Percentiles rank a stretch among this genome's conserved stretches.
Evolutionary conservation across 2,797 vertebrate genomes (phyloP).

Genomic region (Buceros bicornis): DNA sequence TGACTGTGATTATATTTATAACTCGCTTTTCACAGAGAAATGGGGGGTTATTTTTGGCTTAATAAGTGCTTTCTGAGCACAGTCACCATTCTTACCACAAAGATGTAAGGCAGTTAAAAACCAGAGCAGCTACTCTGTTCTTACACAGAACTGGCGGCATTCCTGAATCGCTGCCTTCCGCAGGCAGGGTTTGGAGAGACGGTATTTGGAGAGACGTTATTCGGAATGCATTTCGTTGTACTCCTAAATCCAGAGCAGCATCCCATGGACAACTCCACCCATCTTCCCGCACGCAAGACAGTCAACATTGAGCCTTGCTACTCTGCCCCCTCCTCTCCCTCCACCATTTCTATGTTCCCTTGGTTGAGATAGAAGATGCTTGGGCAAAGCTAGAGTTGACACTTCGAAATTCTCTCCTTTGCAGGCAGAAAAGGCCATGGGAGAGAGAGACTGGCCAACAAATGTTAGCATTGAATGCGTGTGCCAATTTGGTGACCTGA

Average conservation of each 20-base stretch:
- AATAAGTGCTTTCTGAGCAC: conserved; percentile 63
- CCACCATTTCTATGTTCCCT: neutral
- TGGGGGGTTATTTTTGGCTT: conserved; percentile 74
- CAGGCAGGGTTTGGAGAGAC: neutral
- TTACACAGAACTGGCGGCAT: conserved; percentile 30
- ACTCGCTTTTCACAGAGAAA: conserved; percentile 67
- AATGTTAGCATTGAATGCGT: rapidly evolving
- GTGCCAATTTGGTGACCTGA: neutral
- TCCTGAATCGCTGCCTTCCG: neutral
- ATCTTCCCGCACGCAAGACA: neutral
- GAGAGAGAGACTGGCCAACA: neutral
- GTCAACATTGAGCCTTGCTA: neutral
- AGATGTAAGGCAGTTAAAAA: conserved; percentile 75
- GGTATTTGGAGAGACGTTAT: neutral
- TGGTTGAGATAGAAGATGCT: neutral
- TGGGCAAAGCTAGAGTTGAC: neutral
- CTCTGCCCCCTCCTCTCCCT: neutral
- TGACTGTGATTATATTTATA: conserved; percentile 65
- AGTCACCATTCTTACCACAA: conserved; percentile 42
- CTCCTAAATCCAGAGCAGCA: neutral
- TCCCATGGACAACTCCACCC: neutral
- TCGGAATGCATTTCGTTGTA: neutral
- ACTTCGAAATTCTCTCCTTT: neutral
- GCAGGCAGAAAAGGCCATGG: neutral
- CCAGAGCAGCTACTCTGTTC: conserved; percentile 14